These are phyloP conservation scores for Pelecanus crispus DNA, from an alignment of 2,113 vertebrate species.

Conservation along the genomic window DNA sequence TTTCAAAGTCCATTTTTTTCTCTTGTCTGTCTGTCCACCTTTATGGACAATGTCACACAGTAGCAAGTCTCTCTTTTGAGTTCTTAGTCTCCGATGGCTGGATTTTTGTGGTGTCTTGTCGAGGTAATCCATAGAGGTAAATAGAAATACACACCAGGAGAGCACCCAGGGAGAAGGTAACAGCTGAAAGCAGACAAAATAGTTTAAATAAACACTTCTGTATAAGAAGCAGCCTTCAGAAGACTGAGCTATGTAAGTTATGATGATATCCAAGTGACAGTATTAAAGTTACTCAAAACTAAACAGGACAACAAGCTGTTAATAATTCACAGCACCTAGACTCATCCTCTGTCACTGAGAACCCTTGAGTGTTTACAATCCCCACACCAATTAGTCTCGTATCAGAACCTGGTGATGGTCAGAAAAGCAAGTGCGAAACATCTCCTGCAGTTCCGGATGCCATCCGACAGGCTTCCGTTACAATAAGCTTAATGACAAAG, in stretches of 20 bases:
- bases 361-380: background rate
- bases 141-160: conserved; percentile 93
- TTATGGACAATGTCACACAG: conserved; percentile 68
- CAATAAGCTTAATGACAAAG: background rate
- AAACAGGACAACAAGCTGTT: background rate
- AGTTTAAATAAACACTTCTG: background rate
- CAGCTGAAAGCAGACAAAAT: conserved; percentile 72
- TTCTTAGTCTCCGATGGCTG: conserved; percentile 42
- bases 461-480: background rate
- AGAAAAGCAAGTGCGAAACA: background rate
- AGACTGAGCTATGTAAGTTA: background rate
- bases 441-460: background rate
- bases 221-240: background rate
- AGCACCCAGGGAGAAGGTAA: conserved; percentile 82
- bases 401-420: background rate
- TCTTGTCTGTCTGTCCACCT: background rate
- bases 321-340: background rate
- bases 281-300: background rate
- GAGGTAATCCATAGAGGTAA: conserved; percentile 93
- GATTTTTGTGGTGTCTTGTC: conserved; percentile 85
- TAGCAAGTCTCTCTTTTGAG: conserved; percentile 76
- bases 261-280: background rate
- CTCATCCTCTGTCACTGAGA: background rate
- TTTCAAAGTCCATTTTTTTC: background rate
- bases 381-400: rapidly evolving